Evolutionary conservation across 1,140 invertebrate species (phyloP), one percentile per base, ranked within the genome.

Genomic region (Cataglyphis hispanica): DNA sequence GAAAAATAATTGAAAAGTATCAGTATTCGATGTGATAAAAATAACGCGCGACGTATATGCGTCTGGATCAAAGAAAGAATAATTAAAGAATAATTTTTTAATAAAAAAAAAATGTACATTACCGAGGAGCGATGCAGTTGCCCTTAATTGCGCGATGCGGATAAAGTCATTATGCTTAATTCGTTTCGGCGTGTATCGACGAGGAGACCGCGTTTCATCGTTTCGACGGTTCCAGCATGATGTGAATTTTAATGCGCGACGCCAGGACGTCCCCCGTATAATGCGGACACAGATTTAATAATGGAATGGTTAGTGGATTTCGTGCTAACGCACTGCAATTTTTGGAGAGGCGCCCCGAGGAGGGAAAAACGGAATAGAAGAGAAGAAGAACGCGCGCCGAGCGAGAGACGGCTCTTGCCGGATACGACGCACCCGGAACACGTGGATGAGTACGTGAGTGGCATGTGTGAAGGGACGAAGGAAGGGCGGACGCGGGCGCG

Each of bases 231-330:
- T 89, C 63, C 86, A 69, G 86, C 91, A 88, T 84, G 84, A 67
- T 63, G 67, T 84, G 92, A 93, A 93, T 93, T 87, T 89, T 86
- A 92, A 93, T 92, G 86, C 31, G 31, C 66, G 75, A 84, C 85
- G 72, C 8, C 27, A 22, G 37, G 84, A 10, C 56, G 66, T 69
- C 86, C 64, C 85, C 31, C 58, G 50, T 46, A 89, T 91, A 92
- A 91, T 90, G 90, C 92, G 91, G 91, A 93, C 92, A 92, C 92
- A 94, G 94, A 95, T 95, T 95, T 95, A 94, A 95, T 95, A 95
- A 95, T 94, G 93, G 92, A 93, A 94, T 93, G 94, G 93, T 94
- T 95, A 94, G 92, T 93, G 92, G 91, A 94, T 95, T 94, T 92
- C 92, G 92, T 89, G 90, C 92, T 93, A 94, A 95, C 92, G 94